Conservation (phyloP, 1,140 invertebrate species). For the Ladona fulva region DNA sequence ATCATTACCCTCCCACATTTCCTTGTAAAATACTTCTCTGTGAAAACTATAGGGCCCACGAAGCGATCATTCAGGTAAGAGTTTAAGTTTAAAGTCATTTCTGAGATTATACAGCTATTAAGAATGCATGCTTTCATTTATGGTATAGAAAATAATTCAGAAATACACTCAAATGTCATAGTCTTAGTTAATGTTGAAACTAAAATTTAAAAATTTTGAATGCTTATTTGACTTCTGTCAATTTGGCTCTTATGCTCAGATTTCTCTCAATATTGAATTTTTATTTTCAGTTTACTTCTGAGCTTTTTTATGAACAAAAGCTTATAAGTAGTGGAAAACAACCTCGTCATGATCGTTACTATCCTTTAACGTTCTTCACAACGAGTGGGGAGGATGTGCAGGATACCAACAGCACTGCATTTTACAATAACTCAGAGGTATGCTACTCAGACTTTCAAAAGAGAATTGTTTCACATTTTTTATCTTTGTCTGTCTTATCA, state of each 20-base stretch:
- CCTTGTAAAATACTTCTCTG: constrained; percentile 74
- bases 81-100: too few species aligned
- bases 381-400: constrained; percentile 66
- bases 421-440: constrained; percentile 76
- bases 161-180: too few species aligned
- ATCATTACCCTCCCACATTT: constrained; percentile 62
- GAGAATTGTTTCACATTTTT: neutral
- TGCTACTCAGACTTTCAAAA: neutral
- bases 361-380: constrained; percentile 75
- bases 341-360: constrained; percentile 53
- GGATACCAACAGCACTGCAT: constrained; percentile 74
- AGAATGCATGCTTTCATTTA: too few species aligned
- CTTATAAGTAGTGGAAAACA: constrained; percentile 60
- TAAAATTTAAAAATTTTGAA: too few species aligned
- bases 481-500: neutral
- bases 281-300: constrained; percentile 56
- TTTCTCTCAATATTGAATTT: too few species aligned
- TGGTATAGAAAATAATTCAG: too few species aligned
- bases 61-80: constrained; percentile 58
- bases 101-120: too few species aligned
- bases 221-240: too few species aligned
- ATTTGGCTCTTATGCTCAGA: too few species aligned
- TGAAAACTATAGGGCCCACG: constrained; percentile 80
- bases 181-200: too few species aligned
- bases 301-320: constrained; percentile 73